These are phyloP conservation scores for Scaptomyza reducta DNA, from an alignment of 2,888 invertebrate species.

Conservation along the genomic window DNA sequence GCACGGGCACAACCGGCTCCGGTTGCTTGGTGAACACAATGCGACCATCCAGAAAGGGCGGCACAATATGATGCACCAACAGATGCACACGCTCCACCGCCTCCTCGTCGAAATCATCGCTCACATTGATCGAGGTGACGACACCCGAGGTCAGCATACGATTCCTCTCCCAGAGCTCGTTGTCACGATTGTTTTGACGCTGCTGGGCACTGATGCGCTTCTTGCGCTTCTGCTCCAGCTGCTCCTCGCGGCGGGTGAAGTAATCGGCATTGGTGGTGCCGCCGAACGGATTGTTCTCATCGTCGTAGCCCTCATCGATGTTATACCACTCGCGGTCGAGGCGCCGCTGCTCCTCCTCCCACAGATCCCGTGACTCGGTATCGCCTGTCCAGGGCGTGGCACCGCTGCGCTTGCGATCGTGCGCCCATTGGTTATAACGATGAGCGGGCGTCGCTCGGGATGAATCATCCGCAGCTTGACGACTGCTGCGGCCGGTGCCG, in stretches of 20 bases:
- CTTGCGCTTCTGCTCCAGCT: conserved; percentile 94
- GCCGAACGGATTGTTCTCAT: conserved; percentile 96
- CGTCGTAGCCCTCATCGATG: conserved; percentile 96
- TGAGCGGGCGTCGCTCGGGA: conserved; percentile 94
- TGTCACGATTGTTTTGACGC: conserved; percentile 98
- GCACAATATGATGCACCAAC: conserved; percentile 98
- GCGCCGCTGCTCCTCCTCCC: conserved; percentile 95
- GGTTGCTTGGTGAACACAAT: conserved; percentile 99
- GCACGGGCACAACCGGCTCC: conserved; percentile 98
- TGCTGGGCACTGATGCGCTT: conserved; percentile 97
- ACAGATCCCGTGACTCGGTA: conserved; percentile 91
- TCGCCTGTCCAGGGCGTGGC: conserved; percentile 88
- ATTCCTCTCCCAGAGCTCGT: conserved; percentile 99
- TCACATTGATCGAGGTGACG: conserved; percentile 93
- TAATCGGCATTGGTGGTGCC: conserved; percentile 96
- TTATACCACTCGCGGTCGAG: conserved; percentile 98
- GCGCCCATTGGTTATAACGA: conserved; percentile 90
- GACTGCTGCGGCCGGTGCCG: conserved; percentile 81
- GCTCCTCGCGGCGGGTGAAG: conserved; percentile 95
- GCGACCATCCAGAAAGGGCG: conserved; percentile 98
- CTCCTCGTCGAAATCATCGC: conserved; percentile 98
- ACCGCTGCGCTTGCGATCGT: conserved; percentile 88
- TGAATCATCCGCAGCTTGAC: conserved; percentile 87
- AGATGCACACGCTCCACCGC: conserved; percentile 97
- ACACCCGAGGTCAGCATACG: conserved; percentile 98